Base-by-base conservation (phyloP, 1,140 invertebrate species). In the Adoxophyes honmai region DNA sequence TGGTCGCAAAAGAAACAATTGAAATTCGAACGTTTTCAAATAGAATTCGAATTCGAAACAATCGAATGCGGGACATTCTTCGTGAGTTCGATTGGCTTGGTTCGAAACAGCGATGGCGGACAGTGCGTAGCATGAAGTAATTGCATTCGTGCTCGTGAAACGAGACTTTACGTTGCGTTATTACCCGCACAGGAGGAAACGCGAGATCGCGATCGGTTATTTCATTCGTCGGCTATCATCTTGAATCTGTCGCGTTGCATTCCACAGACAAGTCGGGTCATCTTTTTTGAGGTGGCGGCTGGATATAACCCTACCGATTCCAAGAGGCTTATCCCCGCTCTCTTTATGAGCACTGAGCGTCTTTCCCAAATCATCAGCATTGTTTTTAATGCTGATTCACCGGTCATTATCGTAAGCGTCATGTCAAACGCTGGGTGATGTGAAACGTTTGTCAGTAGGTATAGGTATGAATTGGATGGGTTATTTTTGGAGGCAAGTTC, bases 211-310 rank as follows among this genome's bases (percentile, higher is more conserved):
- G 35, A 60, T 66, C 65, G 53, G 44, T 48, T 57, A 52, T 21
- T 57, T 59, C 63, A 56, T 59, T 54, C 62, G 58, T 55, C 60
- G 48, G 67, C 66, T 66, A 72, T 78, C 81, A 73, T 82, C 75
- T 84, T 55, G 68, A 85, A 78, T 82, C 76, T 87, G 81, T 85
- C 84, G 81, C 73, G 70, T 85, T 75, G 66, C 71, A 66, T 69
- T 62, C 67, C 67, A 66, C 70, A 67, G 74, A 78, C 79, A 73
- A 75, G 66, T 66, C 67, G 70, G 73, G 73, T 79, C 75, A 82
- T 78, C 73, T 66, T 77, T 75, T 73, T 81, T 72, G 66, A 77
- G 21, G 21, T 28, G 6, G 21, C 14, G n/a, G 38, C 64, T 52
- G 57, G 35, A 56, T 65, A 65, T 65, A 66, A 70, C 57, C 37